Percentiles rank a stretch among this genome's conserved stretches.
These are phyloP conservation scores for Xenentodon cancila DNA, from an alignment of 2,797 vertebrate species.

Conservation along the genomic window DNA sequence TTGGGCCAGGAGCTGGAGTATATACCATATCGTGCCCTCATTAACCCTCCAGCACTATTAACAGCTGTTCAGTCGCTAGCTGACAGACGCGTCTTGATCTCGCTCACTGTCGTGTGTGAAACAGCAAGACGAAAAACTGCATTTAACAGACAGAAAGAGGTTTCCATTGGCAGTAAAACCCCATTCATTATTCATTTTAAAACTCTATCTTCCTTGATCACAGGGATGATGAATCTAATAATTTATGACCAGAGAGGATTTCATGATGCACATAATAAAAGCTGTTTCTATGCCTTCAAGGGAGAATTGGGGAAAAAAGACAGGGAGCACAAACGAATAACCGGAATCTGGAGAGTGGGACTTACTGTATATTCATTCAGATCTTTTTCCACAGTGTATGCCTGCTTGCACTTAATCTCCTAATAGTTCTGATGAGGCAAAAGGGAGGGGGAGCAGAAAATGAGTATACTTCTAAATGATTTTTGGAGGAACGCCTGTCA, in stretches of 20 bases:
- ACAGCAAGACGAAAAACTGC: conserved; percentile 13
- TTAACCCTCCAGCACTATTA: conserved; percentile 36
- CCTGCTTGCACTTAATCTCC: conserved; percentile 59
- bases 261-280: conserved; percentile 48
- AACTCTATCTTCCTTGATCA: conserved; percentile 42
- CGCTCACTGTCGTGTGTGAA: neutral
- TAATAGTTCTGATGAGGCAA: conserved; percentile 65
- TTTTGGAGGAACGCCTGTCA: conserved; percentile 67
- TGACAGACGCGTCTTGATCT: conserved; percentile 20
- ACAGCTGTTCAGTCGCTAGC: conserved; percentile 29
- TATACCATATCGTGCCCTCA: conserved; percentile 33
- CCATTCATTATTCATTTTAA: conserved; percentile 59
- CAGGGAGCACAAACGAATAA: conserved; percentile 30
- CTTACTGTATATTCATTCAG: conserved; percentile 62
- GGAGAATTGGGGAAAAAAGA: conserved; percentile 8
- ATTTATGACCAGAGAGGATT: conserved; percentile 48
- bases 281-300: conserved; percentile 32
- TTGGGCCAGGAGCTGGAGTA: conserved; percentile 1
- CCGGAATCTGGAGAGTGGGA: conserved; percentile 26
- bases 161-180: conserved; percentile 42
- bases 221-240: conserved; percentile 51
- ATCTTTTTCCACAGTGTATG: conserved; percentile 22
- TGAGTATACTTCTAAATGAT: conserved; percentile 69
- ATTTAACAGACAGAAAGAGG: conserved; percentile 23
- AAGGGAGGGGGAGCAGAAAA: conserved; percentile 64